A percentile compares a stretch with the other conserved stretches of the same genome.
phyloP scores from a whole-genome alignment of 2,797 vertebrate genomes.

The Hirundo rustica region DNA sequence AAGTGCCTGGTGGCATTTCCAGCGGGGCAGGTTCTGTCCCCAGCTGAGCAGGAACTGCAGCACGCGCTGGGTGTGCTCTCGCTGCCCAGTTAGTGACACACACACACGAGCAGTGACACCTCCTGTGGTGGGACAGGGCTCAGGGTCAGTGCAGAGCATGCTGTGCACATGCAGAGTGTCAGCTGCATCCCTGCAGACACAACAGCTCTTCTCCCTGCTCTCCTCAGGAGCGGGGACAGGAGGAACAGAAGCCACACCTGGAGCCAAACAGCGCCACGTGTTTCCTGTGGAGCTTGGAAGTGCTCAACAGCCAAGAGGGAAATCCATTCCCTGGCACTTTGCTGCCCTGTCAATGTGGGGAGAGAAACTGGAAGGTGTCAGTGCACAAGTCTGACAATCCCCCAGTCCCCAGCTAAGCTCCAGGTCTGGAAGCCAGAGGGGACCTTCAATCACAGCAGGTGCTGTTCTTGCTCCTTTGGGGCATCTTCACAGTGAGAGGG shows the following conservation, averaged over 20 bases:
- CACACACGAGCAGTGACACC: not conserved
- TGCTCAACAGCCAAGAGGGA: not conserved
- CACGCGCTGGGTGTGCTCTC: not conserved
- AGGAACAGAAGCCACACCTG: not conserved
- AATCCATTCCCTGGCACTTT: not conserved
- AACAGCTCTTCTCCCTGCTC: not conserved
- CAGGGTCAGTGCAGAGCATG: conserved; percentile 34
- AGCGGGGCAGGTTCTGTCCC: not conserved
- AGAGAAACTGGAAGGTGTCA: not conserved
- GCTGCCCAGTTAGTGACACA: conserved; percentile 1
- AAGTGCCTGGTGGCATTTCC: not conserved
- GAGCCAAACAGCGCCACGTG: not conserved
- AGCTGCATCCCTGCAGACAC: not conserved
- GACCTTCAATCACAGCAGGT: not conserved
- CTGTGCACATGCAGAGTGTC: conserved; percentile 57
- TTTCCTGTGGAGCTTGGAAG: not conserved
- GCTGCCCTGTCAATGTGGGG: not conserved
- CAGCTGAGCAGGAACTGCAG: not conserved
- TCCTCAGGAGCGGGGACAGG: not conserved
- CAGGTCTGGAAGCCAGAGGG: not conserved
- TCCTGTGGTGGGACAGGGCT: not conserved
- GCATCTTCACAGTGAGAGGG: not conserved
- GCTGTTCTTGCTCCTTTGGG: not conserved
- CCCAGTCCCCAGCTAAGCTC: not conserved
- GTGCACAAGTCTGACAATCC: not conserved